Evolutionary conservation across 2,113 vertebrate species (phyloP), one percentile per base, ranked within the genome.

Genomic region (Scytalopus superciliaris): DNA sequence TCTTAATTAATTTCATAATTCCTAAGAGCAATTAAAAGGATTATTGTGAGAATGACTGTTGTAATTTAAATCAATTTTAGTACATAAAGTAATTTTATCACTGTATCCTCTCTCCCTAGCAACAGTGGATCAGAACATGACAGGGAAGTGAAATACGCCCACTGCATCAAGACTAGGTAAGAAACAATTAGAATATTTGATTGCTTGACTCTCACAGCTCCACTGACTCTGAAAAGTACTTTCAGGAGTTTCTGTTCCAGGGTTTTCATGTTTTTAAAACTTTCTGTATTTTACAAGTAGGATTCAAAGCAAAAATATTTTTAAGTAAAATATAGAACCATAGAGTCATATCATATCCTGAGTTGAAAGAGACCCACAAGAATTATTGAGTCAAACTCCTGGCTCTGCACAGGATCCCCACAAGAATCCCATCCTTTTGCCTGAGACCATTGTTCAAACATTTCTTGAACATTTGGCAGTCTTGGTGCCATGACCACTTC

Each of bases 1-100:
- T 96, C 87, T 96, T 97, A 96, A 97, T 97, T 97, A 96, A 97
- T 96, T 95, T 95, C 28, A 16, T 82, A 93, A 95, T 93, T 94
- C 95, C 91, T 89, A 77, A 57, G 91, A 96, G 92, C 93, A 96
- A 97, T 96, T 96, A 96, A 96, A 96, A 93, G 33, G 59, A 91
- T 90, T 95, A 91, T 87, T 91, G 39, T 86, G 73, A 92, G 86
- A 96, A 94, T 57, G 67, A 88, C 60, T 85, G 69, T 25, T 84
- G 80, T 89, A 96, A 97, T 96, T 96, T 96, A 95, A 95, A 97
- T 97, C 57, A 87, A 90, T 93, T 95, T 97, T 95, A 94, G 72
- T 87, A 74, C 84, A 62, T 82, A 90, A 94, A 93, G 42, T 90
- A 24, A 60, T 92, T 96, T 96, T 95, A 59, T 40, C 21, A 56